Base-by-base conservation (phyloP, 2,113 vertebrate genomes). In the Taurulus bubalis region DNA sequence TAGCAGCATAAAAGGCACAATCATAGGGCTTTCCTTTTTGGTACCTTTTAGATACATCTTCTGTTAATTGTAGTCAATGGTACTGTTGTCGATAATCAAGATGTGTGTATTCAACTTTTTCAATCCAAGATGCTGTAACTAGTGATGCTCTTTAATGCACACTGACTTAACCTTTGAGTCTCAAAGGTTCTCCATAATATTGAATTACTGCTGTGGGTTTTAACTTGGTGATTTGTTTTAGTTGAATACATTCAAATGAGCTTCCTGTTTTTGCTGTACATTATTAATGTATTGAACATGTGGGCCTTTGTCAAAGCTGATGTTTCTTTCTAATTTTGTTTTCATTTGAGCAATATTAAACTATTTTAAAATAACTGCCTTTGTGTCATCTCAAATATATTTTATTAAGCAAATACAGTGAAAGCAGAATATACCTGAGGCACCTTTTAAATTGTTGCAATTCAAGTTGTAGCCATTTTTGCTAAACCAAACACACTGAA, bases 51-150 rank as follows among this genome's bases (percentile, higher is more conserved):
- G 24, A 80, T 42, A 26, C 0, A 3, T 59, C 22, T 49, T 5
- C 20, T 75, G 28, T 74, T 82, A 3, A 11, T 70, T 53, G 16
- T 53, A 77, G 55, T 71, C 32, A 47, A 0, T 63, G 11, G 36
- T 63, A 66, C 66, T 76, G 82, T 32, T 76, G 80, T 32, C 38
- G 14, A 77, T 78, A 72, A 83, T 81, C 55, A n/a, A 66, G 1
- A 74, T 47, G 4, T 45, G 56, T 53, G 16, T 74, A 38, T 3
- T 4, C 55, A 70, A 70, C 7, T 28, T 56, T 18, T 26, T 77
- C 12, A 82, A 85, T 92, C 89, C 84, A 83, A 89, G 65, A 88
- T 87, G 93, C 90, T 93, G 91, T 79, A 84, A 73, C 64, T 62
- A 22, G 47, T n/a, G 38, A 63, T 74, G 38, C 28, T 63, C 22